Evolutionary conservation across 2,113 vertebrate genomes (phyloP).

Genomic region (Chascanopsetta lugubris): DNA sequence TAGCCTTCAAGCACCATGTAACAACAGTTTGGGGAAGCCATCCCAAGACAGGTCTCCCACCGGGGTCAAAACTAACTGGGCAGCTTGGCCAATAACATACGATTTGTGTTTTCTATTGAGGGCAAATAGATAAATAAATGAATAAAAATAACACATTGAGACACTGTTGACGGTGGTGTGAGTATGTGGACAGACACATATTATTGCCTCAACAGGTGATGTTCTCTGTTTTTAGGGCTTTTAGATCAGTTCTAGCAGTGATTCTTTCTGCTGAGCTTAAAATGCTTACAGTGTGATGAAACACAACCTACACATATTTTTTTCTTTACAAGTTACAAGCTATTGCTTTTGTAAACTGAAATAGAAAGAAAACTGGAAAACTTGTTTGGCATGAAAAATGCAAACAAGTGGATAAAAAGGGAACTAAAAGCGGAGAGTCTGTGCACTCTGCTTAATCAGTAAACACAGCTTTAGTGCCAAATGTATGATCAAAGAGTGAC

Average conservation of each 20-base stretch:
- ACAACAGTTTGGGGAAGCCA: conserved; percentile 69
- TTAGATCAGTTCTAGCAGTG: background rate
- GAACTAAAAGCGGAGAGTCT: background rate
- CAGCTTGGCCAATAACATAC: conserved; percentile 35
- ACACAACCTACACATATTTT: background rate
- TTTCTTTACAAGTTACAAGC: background rate
- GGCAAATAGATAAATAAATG: conserved; percentile 12
- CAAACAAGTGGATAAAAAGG: background rate
- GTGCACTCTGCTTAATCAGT: too few relatives aligned
- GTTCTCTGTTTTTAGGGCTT: background rate
- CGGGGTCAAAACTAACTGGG: conserved; percentile 30
- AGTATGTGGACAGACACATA: conserved; percentile 14
- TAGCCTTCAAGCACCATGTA: conserved; percentile 78
- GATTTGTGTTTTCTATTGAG: conserved; percentile 41
- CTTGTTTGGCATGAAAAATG: background rate
- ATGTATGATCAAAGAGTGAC: background rate
- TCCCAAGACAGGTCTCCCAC: conserved; percentile 42
- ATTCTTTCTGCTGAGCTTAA: background rate
- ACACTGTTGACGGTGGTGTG: conserved; percentile 24
- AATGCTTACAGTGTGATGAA: background rate
- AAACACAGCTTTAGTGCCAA: too few relatives aligned
- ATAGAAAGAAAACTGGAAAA: background rate
- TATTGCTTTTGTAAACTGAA: background rate
- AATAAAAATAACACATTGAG: conserved; percentile 30
- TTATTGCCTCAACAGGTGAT: background rate